Evolutionary conservation across 2,797 vertebrate species (phyloP).

Genomic region (Hipposideros larvatus): DNA sequence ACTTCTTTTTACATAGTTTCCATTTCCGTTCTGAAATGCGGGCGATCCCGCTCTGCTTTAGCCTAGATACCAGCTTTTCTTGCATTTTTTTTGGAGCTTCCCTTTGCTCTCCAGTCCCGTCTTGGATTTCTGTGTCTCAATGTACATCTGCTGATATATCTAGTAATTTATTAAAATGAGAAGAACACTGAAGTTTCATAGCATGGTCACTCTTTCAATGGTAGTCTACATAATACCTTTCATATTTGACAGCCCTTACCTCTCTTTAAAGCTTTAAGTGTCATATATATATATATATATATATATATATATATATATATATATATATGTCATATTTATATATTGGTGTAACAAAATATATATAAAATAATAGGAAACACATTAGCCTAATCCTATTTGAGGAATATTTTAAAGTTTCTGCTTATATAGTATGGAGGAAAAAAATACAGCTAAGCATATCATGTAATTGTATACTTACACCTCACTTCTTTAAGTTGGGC

Average conservation of each 20-base stretch:
- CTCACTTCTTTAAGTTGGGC: conserved; percentile 74
- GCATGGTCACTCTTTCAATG: neutral
- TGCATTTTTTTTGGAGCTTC: neutral
- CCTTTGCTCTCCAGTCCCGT: neutral
- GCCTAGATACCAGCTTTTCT: neutral
- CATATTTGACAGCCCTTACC: neutral
- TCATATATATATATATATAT: no score
- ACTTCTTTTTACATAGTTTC: neutral
- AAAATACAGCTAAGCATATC: conserved; percentile 77
- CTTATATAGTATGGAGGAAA: conserved; percentile 64
- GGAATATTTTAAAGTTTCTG: conserved; percentile 80
- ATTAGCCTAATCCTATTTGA: conserved; percentile 68
- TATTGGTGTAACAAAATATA: neutral
- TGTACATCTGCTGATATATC: no score
- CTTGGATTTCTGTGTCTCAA: neutral
- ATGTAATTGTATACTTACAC: conserved; percentile 78
- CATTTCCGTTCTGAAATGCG: neutral
- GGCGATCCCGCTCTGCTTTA: conserved; percentile 19
- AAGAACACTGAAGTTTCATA: neutral
- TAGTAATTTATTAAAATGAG: neutral
- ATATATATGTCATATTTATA: no score
- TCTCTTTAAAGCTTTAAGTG: neutral
- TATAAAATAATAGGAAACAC: neutral
- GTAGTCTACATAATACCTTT: neutral
- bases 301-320: no score